Percentiles rank a stretch among this genome's conserved stretches.
phyloP scores from a whole-genome alignment of 2,797 vertebrate genomes.

The Pseudochirops cupreus region DNA sequence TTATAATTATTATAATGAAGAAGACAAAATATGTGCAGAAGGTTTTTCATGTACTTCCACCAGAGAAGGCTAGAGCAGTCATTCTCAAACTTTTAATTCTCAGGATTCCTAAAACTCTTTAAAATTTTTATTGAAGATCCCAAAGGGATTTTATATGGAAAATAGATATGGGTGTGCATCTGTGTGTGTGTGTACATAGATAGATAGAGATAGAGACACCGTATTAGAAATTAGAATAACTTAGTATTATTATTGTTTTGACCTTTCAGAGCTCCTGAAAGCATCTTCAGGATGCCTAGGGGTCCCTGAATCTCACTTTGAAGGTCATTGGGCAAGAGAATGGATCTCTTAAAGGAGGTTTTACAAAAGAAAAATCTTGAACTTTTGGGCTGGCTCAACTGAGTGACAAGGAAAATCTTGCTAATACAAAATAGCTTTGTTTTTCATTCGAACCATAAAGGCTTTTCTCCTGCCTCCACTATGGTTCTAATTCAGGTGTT shows the following conservation, averaged over 20 bases:
- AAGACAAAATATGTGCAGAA: not conserved
- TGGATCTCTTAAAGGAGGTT: not conserved
- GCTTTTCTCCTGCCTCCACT: not conserved
- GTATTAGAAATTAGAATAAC: not conserved
- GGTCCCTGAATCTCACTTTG: not conserved
- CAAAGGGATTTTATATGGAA: not conserved
- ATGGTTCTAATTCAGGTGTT: conserved; percentile 8
- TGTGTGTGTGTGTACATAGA: no score
- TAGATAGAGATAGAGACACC: not conserved
- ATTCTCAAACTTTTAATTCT: not conserved
- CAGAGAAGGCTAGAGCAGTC: not conserved
- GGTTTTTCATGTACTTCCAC: not conserved
- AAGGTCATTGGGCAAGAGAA: not conserved
- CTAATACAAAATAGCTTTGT: not conserved
- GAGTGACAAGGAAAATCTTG: not conserved
- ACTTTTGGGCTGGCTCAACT: not conserved
- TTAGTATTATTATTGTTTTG: not conserved
- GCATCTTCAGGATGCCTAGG: not conserved
- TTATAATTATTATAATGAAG: not conserved
- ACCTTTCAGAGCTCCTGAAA: not conserved
- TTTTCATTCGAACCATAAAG: not conserved
- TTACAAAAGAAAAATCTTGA: not conserved
- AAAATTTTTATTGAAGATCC: not conserved
- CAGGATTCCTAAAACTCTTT: not conserved
- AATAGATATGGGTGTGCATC: no score